Base-by-base conservation (phyloP, 2,113 vertebrate species). In the Oryzias woworae region DNA sequence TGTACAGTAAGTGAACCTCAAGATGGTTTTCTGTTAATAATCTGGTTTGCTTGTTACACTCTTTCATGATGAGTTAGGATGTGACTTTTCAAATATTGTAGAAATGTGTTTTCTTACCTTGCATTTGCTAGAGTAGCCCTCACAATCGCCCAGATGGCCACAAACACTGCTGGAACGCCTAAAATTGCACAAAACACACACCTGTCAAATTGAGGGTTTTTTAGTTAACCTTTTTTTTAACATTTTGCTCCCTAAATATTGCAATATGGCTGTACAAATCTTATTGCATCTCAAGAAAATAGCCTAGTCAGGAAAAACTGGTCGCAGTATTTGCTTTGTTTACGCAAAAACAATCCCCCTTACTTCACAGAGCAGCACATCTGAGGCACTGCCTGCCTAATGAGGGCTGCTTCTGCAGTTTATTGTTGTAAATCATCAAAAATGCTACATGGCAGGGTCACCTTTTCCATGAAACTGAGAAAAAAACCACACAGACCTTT, bases 141-240 rank as follows among this genome's bases (percentile, higher is more conserved):
- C 36, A 92, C 92, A 54, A 94, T 86, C 8, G 93, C 93, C 95
- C 95, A 96, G 48, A 93, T 77, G 12, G 85, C 89, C 41, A 94
- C 93, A 79, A 96, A 96, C 17, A 91, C 71, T 22, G 88, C 93
- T 36, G 95, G 95, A 73, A 96, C 93, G 53, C 94, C 95, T 96
- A 75, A 6, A 90, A 88, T 65, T 1, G 79, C 61, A 88, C 58
- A 66, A 50, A 51, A 63, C 1, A 65, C 17, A 41, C 14, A 55
- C 20, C 1, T 5, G 17, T 20, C 8, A 54, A 15, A 28, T 48
- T 13, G 46, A 3, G 24, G 3, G 17, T 18, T 23, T 24, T 12
- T 64, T 52, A 44, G 28, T 18, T 3, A 20, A 47, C 18, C 28
- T 49, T 48, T 43, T 58, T 62, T 43, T 58, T 62, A 4, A 7